Evolutionary conservation across 2,888 invertebrate genomes (phyloP).

Genomic region (Magallana nippona): DNA sequence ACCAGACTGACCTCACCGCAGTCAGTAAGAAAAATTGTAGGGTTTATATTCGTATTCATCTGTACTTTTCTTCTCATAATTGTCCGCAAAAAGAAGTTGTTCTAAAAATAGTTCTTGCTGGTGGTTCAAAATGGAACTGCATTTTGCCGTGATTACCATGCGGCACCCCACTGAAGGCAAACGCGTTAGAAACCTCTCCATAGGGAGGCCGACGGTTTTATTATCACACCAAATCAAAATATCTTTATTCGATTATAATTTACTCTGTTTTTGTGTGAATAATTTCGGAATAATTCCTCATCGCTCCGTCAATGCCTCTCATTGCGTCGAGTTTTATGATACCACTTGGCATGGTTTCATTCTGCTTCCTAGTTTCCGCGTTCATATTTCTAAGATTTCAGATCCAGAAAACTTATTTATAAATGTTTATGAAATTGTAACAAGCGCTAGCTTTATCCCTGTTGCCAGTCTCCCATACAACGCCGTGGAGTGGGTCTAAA

Average conservation of each 20-base stretch:
- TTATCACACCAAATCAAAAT: constrained; percentile 5
- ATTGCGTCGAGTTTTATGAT: constrained; percentile 7
- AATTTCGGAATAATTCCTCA: neutral
- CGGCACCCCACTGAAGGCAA: too few relatives aligned
- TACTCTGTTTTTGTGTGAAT: constrained; percentile 7
- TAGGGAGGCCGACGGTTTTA: neutral
- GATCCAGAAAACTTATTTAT: constrained; percentile 13
- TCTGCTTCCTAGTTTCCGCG: neutral
- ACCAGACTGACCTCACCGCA: too few relatives aligned
- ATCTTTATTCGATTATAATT: constrained; percentile 28
- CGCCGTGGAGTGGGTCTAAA: constrained; percentile 16
- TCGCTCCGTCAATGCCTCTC: neutral
- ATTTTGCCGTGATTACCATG: too few relatives aligned
- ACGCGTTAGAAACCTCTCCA: neutral
- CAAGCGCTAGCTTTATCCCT: constrained; percentile 9
- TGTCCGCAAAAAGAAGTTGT: too few relatives aligned
- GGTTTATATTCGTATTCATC: too few relatives aligned
- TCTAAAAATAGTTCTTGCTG: too few relatives aligned
- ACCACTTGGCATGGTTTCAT: constrained; percentile 21
- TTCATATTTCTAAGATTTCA: constrained; percentile 32
- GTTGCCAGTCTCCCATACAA: neutral
- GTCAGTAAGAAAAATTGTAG: too few relatives aligned
- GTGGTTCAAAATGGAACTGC: too few relatives aligned
- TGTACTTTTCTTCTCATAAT: too few relatives aligned
- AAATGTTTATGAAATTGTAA: constrained; percentile 30